These are phyloP conservation scores for Meda fulgida DNA, from an alignment of 2,797 vertebrate species.

Conservation along the genomic window DNA sequence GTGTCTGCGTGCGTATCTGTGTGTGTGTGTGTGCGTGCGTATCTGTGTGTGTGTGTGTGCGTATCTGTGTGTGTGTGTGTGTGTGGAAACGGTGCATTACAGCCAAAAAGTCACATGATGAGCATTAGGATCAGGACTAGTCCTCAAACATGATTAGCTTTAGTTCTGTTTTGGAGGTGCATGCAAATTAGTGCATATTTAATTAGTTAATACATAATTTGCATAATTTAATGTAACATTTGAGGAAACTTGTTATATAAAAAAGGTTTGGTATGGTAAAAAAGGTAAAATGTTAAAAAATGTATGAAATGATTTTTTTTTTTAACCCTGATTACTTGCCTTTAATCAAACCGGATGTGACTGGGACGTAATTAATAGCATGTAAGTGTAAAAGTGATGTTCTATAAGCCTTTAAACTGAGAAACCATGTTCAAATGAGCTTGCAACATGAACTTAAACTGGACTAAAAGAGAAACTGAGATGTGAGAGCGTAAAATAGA, in stretches of 20 bases:
- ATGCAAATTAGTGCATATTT: neutral
- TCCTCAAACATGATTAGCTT: no score
- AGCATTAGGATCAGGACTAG: no score
- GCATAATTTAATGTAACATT: neutral
- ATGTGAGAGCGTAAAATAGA: neutral
- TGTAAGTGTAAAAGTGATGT: neutral
- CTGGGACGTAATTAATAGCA: neutral
- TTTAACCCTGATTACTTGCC: neutral
- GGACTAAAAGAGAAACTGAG: neutral
- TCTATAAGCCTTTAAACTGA: neutral
- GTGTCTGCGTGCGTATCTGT: no score
- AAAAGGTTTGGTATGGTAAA: neutral
- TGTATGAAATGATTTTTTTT: no score
- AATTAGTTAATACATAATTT: neutral
- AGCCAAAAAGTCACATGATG: no score
- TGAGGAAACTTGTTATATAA: neutral
- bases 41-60: no score
- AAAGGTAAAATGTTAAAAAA: no score
- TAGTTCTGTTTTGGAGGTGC: neutral
- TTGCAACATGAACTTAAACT: neutral
- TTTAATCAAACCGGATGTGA: neutral
- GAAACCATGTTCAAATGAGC: neutral
- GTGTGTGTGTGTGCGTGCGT: no score
- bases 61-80: no score
- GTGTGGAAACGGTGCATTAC: no score